Conservation (phyloP, 2,888 invertebrate species). For the Galerucella calmariensis region DNA sequence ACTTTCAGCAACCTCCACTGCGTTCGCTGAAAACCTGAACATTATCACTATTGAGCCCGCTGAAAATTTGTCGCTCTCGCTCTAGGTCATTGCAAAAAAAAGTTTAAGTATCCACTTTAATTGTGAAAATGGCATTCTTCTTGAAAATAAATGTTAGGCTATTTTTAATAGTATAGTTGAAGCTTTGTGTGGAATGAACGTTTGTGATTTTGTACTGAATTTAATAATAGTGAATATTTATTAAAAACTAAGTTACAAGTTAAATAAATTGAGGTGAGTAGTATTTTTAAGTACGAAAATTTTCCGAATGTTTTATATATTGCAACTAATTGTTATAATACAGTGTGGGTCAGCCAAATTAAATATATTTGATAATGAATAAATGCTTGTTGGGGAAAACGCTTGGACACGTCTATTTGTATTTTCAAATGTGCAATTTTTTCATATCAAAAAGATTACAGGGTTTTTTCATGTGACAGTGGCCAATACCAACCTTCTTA, state of each 20-base stretch:
- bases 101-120: background rate
- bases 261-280: background rate
- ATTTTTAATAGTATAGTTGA: background rate
- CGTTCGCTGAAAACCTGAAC: constrained; percentile 4
- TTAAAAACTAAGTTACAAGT: background rate
- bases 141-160: too few species aligned
- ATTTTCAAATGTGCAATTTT: too few species aligned
- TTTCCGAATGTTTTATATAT: too few species aligned
- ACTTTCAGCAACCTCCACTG: constrained; percentile 22
- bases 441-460: too few species aligned
- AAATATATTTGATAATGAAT: too few species aligned
- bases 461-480: too few species aligned
- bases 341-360: too few species aligned
- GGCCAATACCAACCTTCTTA: too few species aligned
- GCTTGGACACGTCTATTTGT: too few species aligned
- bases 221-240: background rate
- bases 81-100: background rate
- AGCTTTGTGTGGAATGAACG: background rate
- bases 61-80: background rate
- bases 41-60: background rate
- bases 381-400: too few species aligned
- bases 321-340: too few species aligned
- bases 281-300: too few species aligned
- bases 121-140: background rate
- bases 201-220: background rate